Percentiles rank a stretch among this genome's conserved stretches.
These are phyloP conservation scores for Metacarcinus magister DNA, from an alignment of 2,888 invertebrate genomes.

Conservation along the genomic window DNA sequence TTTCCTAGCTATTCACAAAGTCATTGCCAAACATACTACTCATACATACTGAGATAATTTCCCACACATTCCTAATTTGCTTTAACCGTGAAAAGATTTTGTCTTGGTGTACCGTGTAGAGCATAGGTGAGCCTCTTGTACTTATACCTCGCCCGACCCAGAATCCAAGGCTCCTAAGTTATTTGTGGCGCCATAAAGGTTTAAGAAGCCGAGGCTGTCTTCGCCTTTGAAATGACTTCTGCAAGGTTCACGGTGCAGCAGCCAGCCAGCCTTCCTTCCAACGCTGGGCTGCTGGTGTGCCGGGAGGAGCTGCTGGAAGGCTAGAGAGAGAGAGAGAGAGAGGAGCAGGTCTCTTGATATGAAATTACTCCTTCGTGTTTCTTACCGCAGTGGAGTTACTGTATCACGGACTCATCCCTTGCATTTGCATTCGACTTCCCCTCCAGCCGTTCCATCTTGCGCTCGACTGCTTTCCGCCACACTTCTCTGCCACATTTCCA, in stretches of 20 bases:
- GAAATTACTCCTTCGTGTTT: not conserved
- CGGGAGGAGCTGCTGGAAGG: not conserved
- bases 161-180: not conserved
- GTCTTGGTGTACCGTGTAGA: not conserved
- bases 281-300: too few relatives aligned
- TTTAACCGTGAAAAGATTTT: not conserved
- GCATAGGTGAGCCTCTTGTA: not conserved
- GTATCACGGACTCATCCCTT: not conserved
- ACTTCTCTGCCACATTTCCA: not conserved
- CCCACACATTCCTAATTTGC: not conserved
- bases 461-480: not conserved
- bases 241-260: conserved; percentile 4
- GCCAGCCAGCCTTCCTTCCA: not conserved
- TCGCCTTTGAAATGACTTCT: not conserved
- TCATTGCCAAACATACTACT: not conserved
- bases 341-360: not conserved
- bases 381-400: not conserved
- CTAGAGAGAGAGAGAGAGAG: not conserved
- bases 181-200: conserved; percentile 38
- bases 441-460: not conserved
- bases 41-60: not conserved
- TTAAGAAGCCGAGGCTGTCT: not conserved
- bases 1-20: not conserved
- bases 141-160: not conserved
- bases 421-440: conserved; percentile 39